Evolutionary conservation across 2,797 vertebrate genomes (phyloP).

Genomic region (Alcedo quadribrachys): DNA sequence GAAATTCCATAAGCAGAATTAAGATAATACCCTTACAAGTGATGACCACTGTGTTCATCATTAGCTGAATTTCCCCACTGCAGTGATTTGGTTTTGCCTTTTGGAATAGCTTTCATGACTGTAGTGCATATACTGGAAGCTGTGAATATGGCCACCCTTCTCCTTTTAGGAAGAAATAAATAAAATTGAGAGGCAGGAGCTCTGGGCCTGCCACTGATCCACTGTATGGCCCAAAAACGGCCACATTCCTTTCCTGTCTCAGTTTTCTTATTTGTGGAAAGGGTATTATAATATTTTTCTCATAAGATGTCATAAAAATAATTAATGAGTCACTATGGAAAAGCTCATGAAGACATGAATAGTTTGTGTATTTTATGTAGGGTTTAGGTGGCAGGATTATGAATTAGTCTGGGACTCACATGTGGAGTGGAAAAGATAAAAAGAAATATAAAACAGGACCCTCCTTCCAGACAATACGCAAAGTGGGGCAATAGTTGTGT

Average conservation of each 20-base stretch:
- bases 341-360: constrained; percentile 24
- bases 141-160: neutral
- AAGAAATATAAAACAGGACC: neutral
- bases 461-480: neutral
- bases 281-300: neutral
- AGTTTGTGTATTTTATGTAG: constrained; percentile 30
- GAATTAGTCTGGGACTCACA: neutral
- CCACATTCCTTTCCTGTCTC: neutral
- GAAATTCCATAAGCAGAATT: neutral
- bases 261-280: neutral
- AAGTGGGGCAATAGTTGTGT: neutral
- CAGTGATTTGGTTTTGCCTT: neutral
- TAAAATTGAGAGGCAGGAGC: neutral
- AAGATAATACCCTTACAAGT: neutral
- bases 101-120: neutral
- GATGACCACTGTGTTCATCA: neutral
- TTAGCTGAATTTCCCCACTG: neutral
- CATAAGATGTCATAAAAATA: constrained; percentile 25
- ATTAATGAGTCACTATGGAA: constrained; percentile 33
- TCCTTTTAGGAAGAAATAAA: neutral
- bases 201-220: neutral
- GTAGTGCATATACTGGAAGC: neutral
- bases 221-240: neutral
- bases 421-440: neutral
- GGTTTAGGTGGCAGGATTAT: neutral